Conservation (phyloP, 2,888 invertebrate genomes). For the Eudemis profundana region DNA sequence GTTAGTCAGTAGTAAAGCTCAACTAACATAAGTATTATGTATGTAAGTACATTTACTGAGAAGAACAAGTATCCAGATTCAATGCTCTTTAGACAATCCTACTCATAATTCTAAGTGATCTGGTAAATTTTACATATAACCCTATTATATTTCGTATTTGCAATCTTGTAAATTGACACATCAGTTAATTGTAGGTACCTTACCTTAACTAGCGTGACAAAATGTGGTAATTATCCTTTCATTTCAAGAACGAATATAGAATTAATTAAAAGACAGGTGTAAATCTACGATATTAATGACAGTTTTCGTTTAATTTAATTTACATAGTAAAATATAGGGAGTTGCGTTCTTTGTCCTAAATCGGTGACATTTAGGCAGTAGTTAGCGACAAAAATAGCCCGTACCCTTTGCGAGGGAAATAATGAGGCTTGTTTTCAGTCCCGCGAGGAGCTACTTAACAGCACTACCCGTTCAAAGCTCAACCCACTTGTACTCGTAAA, state of each 20-base stretch:
- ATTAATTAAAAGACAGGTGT: not conserved
- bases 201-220: slow-evolving; percentile 20
- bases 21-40: too few relatives aligned
- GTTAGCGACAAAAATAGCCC: slow-evolving; percentile 36
- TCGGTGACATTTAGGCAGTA: slow-evolving; percentile 35
- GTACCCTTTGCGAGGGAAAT: slow-evolving; percentile 39
- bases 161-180: slow-evolving; percentile 5
- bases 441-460: slow-evolving; percentile 27
- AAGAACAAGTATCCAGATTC: too few relatives aligned
- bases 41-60: too few relatives aligned
- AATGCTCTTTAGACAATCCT: too few relatives aligned
- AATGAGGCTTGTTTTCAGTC: slow-evolving; percentile 32
- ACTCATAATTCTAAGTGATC: too few relatives aligned
- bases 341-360: slow-evolving; percentile 21
- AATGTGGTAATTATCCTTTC: slow-evolving; percentile 19
- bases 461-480: slow-evolving; percentile 11
- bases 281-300: too few relatives aligned
- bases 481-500: slow-evolving; percentile 5
- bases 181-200: slow-evolving; percentile 13
- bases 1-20: too few relatives aligned
- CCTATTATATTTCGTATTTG: too few relatives aligned
- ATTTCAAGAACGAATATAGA: slow-evolving; percentile 18
- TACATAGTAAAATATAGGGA: too few relatives aligned
- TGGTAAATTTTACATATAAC: too few relatives aligned
- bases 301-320: too few relatives aligned